phyloP scores from a whole-genome alignment of 2,888 invertebrate genomes.

The Schrankia costaestrigalis region DNA sequence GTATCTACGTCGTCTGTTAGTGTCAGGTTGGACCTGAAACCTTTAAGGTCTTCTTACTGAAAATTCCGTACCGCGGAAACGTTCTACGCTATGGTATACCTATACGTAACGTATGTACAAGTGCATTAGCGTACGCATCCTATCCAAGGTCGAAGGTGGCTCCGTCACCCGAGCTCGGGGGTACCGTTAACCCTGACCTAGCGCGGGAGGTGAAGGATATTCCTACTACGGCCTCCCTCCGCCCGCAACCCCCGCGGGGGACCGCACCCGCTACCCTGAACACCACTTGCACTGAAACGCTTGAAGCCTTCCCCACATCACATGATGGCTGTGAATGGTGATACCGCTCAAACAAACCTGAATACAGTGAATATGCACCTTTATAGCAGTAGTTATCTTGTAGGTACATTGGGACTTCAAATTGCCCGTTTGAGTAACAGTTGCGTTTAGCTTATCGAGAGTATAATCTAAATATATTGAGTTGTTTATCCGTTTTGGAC shows the following conservation, averaged over 20 bases:
- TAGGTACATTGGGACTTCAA: too few relatives aligned
- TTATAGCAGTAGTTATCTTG: constrained; percentile 9
- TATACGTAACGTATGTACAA: constrained; percentile 12
- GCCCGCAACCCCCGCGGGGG: constrained; percentile 39
- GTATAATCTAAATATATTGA: too few relatives aligned
- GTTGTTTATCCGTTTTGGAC: too few relatives aligned
- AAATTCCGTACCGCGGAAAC: not conserved
- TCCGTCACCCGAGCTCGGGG: constrained; percentile 70
- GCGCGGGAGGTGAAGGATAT: constrained; percentile 76
- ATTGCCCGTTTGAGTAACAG: constrained; percentile 7
- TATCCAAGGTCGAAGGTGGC: constrained; percentile 75
- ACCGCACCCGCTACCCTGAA: constrained; percentile 37
- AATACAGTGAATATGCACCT: constrained; percentile 7
- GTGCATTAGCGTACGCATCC: constrained; percentile 56
- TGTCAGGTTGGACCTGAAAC: too few relatives aligned
- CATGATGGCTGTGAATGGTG: constrained; percentile 46
- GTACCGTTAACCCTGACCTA: constrained; percentile 79
- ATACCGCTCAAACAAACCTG: constrained; percentile 26
- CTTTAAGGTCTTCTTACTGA: too few relatives aligned
- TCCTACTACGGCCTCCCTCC: constrained; percentile 70
- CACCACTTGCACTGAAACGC: constrained; percentile 67
- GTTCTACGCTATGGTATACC: not conserved
- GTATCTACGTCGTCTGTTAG: too few relatives aligned
- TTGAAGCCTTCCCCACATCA: constrained; percentile 64
- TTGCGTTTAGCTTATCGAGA: constrained; percentile 14